Evolutionary conservation across 2,797 vertebrate species (phyloP), one percentile per base, ranked within the genome.

Genomic region (Eutrigla gurnardus): DNA sequence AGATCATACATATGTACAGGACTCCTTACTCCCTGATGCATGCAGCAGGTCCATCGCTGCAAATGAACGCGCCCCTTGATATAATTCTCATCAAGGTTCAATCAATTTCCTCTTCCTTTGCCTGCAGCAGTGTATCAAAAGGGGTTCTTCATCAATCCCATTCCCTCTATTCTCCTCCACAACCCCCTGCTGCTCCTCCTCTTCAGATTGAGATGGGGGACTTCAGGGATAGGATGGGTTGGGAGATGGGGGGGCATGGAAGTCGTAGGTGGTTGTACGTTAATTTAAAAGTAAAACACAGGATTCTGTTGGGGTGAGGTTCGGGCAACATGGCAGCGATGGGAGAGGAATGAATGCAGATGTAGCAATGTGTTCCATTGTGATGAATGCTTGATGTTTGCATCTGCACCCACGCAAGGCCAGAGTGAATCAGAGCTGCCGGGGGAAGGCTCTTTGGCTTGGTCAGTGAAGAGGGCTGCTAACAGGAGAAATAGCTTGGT

Each of bases 11-110:
- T 89, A 90, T 87, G 88, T 88, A 87, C 85, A 74, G 76, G 75
- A 71, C 72, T 84, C 81, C 73, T 69, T 17, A 18, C 73, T 86
- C 78, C 80, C 77, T 5, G 49, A 76, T n/a, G 72, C 79, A 81
- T 63, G 71, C 47, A 77, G 78, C 69, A 62, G 82, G 84, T 90
- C 82, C 81, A 75, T 77, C 5, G 71, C 85, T 74, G 81, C 86
- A 91, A 91, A 92, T 91, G 86, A 93, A 92, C 59, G 69, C 63
- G 58, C 78, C 80, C 84, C 88, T 88, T 90, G 85, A 93, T 91
- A 87, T 91, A 84, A 87, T 90, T 89, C 89, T 91, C 91, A 93
- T 93, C 90, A 92, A 88, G 88, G 92, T 90, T 90, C 89, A 91
- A 90, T 91, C 88, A 90, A 83, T 90, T 84, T 89, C 71, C 81